phyloP scores from a whole-genome alignment of 2,113 vertebrate species.

The Cebidichthys violaceus region DNA sequence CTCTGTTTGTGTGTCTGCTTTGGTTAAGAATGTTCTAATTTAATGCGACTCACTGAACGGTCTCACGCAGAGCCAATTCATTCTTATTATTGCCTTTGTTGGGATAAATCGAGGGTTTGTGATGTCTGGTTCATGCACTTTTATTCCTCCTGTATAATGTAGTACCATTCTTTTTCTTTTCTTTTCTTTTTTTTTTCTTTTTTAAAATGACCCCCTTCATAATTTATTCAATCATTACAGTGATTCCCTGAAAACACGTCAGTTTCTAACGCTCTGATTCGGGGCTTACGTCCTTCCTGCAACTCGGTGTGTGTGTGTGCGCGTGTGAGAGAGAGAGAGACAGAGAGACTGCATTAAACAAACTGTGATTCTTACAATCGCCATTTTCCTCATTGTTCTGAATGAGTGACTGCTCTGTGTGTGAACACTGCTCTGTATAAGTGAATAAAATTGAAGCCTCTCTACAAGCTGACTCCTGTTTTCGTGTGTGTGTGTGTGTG shows the following conservation, averaged over 20 bases:
- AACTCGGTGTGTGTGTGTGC: not conserved
- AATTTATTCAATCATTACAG: slow-evolving; percentile 56
- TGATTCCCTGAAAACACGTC: slow-evolving; percentile 1
- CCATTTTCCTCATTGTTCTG: slow-evolving; percentile 24
- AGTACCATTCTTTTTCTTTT: slow-evolving; percentile 16
- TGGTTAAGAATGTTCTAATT: slow-evolving; percentile 40
- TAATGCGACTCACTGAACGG: slow-evolving; percentile 31
- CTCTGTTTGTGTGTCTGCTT: slow-evolving; percentile 9
- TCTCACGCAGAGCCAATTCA: not conserved
- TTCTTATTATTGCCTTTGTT: not conserved
- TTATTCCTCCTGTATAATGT: slow-evolving; percentile 48
- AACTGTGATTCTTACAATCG: slow-evolving; percentile 55
- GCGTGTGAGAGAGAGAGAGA: too few species aligned
- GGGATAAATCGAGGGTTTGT: slow-evolving; percentile 39
- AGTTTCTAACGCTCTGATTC: slow-evolving; percentile 11
- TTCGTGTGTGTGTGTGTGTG: too few species aligned
- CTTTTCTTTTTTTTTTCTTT: slow-evolving; percentile 22
- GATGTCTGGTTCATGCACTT: slow-evolving; percentile 66
- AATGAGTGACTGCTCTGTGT: slow-evolving; percentile 37
- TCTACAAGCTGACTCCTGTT: not conserved
- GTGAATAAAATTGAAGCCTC: slow-evolving; percentile 66
- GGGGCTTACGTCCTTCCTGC: not conserved
- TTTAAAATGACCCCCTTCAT: slow-evolving; percentile 33
- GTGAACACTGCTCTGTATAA: slow-evolving; percentile 44
- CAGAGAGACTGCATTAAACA: slow-evolving; percentile 42